Conservation (phyloP, 2,797 vertebrate genomes). For the Fistularia tabacaria region DNA sequence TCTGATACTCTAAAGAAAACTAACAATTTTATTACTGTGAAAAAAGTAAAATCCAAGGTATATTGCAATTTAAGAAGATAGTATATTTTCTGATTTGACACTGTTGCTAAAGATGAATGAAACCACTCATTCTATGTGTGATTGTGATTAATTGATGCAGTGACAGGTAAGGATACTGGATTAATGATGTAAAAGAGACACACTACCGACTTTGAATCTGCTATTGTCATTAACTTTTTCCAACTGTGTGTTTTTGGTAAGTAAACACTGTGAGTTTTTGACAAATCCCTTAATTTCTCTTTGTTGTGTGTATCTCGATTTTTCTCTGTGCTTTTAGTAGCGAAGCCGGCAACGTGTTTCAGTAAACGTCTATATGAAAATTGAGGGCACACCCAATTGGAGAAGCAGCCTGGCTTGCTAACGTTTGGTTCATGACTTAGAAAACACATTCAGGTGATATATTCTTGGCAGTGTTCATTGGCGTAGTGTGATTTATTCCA, state of each 20-base stretch:
- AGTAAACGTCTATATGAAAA: constrained; percentile 99
- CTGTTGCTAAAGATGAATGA: constrained; percentile 18
- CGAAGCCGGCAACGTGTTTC: constrained; percentile 99
- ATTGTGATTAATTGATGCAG: constrained; percentile 50
- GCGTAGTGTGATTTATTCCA: constrained; percentile 92
- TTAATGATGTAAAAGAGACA: constrained; percentile 45
- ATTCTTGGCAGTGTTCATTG: constrained; percentile 99
- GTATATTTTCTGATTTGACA: constrained; percentile 7
- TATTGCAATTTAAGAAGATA: constrained; percentile 4
- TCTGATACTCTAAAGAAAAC: background rate
- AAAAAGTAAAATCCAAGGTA: constrained; percentile 9
- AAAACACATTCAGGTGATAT: constrained; percentile 99
- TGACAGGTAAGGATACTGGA: constrained; percentile 71
- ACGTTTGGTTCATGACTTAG: constrained; percentile 99
- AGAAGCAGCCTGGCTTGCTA: constrained; percentile 99
- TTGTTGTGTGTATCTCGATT: constrained; percentile 99
- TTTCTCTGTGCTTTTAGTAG: constrained; percentile 98
- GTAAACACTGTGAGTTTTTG: constrained; percentile 90
- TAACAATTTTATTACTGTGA: too few relatives aligned
- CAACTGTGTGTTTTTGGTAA: constrained; percentile 80
- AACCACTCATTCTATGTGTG: constrained; percentile 8
- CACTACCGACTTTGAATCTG: constrained; percentile 42
- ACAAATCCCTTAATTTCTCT: constrained; percentile 93
- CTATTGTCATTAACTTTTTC: constrained; percentile 40
- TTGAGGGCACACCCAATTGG: constrained; percentile 99